Evolutionary conservation across 2,888 invertebrate genomes (phyloP).

Genomic region (Cephus pygmeus): DNA sequence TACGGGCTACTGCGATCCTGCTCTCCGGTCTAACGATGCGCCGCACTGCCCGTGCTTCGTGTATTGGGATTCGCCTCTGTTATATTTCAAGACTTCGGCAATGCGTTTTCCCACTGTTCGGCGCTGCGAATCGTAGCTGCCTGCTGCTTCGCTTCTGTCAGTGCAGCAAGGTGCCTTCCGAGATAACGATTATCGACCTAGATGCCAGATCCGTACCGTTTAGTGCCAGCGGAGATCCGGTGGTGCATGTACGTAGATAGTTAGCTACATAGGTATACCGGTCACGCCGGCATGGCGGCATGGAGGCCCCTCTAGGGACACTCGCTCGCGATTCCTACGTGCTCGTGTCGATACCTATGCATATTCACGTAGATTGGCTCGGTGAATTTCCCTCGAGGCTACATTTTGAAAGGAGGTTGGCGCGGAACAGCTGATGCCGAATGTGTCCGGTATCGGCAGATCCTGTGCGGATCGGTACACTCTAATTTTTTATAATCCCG

Average conservation of each 20-base stretch:
- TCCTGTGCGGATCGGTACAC: neutral
- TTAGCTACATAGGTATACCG: neutral
- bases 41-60: neutral
- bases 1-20: neutral
- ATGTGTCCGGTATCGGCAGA: slow-evolving; percentile 8
- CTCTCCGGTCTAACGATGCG: neutral
- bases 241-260: neutral
- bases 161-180: neutral
- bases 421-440: slow-evolving; percentile 6
- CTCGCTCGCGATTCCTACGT: neutral
- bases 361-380: slow-evolving; percentile 14
- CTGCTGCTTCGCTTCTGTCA: neutral
- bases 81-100: neutral
- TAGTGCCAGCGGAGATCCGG: neutral
- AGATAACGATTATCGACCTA: neutral
- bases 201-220: neutral
- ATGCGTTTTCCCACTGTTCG: neutral
- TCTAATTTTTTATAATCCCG: neutral
- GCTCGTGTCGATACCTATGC: neutral
- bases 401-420: slow-evolving; percentile 47
- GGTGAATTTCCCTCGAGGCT: slow-evolving; percentile 50
- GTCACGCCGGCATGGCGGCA: neutral
- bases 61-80: neutral
- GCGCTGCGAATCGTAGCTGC: neutral
- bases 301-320: neutral